Conservation (phyloP, 2,888 invertebrate genomes). For the Aradus depressus region DNA sequence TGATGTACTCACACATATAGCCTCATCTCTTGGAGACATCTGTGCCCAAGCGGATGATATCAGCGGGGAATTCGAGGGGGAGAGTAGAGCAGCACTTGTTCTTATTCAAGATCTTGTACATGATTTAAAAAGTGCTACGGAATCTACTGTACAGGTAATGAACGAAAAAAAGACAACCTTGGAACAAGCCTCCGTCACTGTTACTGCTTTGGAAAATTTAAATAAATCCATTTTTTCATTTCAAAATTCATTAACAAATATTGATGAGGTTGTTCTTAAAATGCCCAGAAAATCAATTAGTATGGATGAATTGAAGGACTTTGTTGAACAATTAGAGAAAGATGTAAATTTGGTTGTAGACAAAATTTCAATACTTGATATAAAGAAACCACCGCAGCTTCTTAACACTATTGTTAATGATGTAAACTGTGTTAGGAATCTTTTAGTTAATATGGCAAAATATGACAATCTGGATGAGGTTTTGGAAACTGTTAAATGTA, state of each 20-base stretch:
- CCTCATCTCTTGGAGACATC: slow-evolving; percentile 15
- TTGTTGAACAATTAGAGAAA: slow-evolving; percentile 20
- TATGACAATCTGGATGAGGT: slow-evolving; percentile 20
- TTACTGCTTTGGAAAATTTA: slow-evolving; percentile 20
- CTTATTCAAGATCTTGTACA: slow-evolving; percentile 22
- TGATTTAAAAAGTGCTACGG: slow-evolving; percentile 22
- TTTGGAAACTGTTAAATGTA: slow-evolving; percentile 21
- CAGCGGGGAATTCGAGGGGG: slow-evolving; percentile 14
- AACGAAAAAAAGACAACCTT: slow-evolving; percentile 17
- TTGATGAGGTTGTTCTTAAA: slow-evolving; percentile 17
- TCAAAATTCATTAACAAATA: slow-evolving; percentile 13
- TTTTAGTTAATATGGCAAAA: slow-evolving; percentile 18
- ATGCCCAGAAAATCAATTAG: slow-evolving; percentile 16
- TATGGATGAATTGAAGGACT: slow-evolving; percentile 22
- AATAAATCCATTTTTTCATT: slow-evolving; percentile 18
- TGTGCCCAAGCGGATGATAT: slow-evolving; percentile 20
- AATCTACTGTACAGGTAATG: slow-evolving; percentile 19
- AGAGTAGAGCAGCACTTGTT: slow-evolving; percentile 18
- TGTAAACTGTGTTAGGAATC: slow-evolving; percentile 21
- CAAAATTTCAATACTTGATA: slow-evolving; percentile 10
- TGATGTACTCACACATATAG: slow-evolving; percentile 9
- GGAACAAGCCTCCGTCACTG: slow-evolving; percentile 14
- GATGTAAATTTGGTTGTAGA: slow-evolving; percentile 18
- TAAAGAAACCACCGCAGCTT: slow-evolving; percentile 19
- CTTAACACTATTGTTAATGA: slow-evolving; percentile 24